Evolutionary conservation across 2,888 invertebrate genomes (phyloP).

Genomic region (Campaea margaritaria): DNA sequence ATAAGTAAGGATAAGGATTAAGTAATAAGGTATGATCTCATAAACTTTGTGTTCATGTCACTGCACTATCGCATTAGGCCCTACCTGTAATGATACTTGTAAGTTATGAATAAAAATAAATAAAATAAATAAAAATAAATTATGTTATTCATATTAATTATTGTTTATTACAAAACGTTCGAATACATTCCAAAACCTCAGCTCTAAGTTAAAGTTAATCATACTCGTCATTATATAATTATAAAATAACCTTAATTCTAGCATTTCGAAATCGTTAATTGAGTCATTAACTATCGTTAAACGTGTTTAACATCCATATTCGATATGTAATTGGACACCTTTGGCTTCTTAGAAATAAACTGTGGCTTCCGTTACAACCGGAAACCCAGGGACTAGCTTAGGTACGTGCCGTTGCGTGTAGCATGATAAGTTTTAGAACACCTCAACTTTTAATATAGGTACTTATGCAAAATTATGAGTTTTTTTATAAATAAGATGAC

Average conservation of each 20-base stretch:
- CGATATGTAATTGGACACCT: slow-evolving; percentile 31
- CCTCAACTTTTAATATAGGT: neutral
- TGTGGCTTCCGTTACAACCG: slow-evolving; percentile 39
- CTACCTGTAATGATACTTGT: too few species aligned
- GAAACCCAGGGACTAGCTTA: slow-evolving; percentile 30
- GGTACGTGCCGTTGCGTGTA: slow-evolving; percentile 18
- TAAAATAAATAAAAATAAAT: too few species aligned
- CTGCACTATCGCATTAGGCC: too few species aligned
- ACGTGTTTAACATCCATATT: slow-evolving; percentile 25
- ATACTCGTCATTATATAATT: slow-evolving; percentile 2
- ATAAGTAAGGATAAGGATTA: too few species aligned
- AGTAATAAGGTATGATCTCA: too few species aligned
- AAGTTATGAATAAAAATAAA: too few species aligned
- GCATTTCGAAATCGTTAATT: slow-evolving; percentile 15
- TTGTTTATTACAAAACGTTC: too few species aligned
- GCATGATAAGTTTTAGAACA: slow-evolving; percentile 15
- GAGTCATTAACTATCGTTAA: slow-evolving; percentile 16
- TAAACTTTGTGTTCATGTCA: too few species aligned
- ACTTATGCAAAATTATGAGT: too few species aligned
- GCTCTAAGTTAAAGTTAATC: too few species aligned
- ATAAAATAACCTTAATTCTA: slow-evolving; percentile 4
- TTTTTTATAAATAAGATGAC: neutral
- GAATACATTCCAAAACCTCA: too few species aligned
- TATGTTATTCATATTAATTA: too few species aligned
- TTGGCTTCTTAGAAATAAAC: slow-evolving; percentile 33